Evolutionary conservation across 53 echinoderm and acorn worm species (phyloP).

Genomic region (Arbacia lixula): DNA sequence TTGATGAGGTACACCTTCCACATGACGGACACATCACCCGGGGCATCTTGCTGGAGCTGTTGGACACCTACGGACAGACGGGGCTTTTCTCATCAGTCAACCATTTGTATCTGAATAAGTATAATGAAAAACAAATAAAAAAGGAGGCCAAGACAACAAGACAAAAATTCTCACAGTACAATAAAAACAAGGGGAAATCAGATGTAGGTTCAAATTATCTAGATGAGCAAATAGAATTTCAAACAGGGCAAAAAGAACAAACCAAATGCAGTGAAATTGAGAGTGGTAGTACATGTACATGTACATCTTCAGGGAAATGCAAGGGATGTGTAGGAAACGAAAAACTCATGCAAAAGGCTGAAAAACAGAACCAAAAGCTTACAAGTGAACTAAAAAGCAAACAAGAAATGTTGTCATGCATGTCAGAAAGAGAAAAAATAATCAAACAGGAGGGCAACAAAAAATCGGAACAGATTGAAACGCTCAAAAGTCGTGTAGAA

Average conservation of each 20-base stretch:
- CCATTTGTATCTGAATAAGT: conserved; percentile 47
- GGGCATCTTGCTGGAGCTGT: conserved; percentile 51
- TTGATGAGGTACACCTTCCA: conserved; percentile 17
- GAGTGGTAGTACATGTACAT: too few species aligned
- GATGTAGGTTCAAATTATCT: too few species aligned
- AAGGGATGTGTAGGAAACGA: conserved; percentile 37
- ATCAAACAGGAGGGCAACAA: conserved; percentile 17
- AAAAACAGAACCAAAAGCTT: not conserved
- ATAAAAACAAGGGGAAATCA: conserved; percentile 49
- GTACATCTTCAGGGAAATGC: too few species aligned
- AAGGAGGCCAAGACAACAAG: conserved; percentile 36
- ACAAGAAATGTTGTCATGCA: not conserved
- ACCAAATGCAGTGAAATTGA: not conserved
- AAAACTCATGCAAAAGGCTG: not conserved
- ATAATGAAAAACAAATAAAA: conserved; percentile 12
- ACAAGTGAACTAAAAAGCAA: conserved; percentile 2
- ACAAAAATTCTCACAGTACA: conserved; percentile 3
- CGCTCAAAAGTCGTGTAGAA: too few species aligned
- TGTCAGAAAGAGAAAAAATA: not conserved
- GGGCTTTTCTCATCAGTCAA: conserved; percentile 23
- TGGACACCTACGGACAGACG: not conserved
- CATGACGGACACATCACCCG: conserved; percentile 28
- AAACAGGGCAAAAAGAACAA: conserved; percentile 21
- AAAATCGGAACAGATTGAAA: too few species aligned
- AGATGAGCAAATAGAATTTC: conserved; percentile 8